phyloP scores from a whole-genome alignment of 2,888 invertebrate species.

The Polydesmus complanatus region DNA sequence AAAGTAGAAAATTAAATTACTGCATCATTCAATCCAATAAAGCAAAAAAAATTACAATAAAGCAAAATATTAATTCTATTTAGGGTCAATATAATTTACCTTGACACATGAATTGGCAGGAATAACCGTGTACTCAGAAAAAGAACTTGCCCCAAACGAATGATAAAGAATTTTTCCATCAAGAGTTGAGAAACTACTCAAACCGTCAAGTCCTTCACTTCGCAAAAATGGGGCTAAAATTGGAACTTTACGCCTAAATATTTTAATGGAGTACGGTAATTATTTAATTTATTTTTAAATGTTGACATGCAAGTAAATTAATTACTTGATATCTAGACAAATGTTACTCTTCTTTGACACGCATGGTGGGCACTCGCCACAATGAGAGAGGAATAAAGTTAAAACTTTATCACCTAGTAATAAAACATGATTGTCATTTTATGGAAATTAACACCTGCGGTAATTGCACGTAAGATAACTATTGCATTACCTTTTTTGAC shows the following conservation, averaged over 20 bases:
- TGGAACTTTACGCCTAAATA: not conserved
- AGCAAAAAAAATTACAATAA: too few species aligned
- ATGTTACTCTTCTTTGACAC: not conserved
- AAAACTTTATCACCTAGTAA: conserved; percentile 7
- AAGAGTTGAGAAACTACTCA: not conserved
- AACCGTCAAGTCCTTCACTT: not conserved
- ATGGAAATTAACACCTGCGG: too few species aligned
- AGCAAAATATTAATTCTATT: too few species aligned
- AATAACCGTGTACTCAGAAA: not conserved
- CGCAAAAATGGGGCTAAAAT: not conserved
- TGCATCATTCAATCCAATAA: too few species aligned
- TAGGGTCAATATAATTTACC: too few species aligned
- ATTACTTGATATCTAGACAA: not conserved
- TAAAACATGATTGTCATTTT: not conserved
- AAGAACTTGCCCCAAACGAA: not conserved
- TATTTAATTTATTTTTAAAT: too few species aligned
- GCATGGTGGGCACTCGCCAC: conserved; percentile 2
- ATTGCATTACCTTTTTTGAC: not conserved
- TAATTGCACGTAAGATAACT: too few species aligned
- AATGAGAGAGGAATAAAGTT: not conserved
- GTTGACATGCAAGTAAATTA: not conserved
- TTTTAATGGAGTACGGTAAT: too few species aligned
- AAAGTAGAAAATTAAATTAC: too few species aligned
- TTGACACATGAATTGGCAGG: not conserved
- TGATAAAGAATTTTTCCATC: not conserved